These are phyloP conservation scores for Oxystoma pomonae DNA, from an alignment of 2,888 invertebrate species.

Conservation along the genomic window DNA sequence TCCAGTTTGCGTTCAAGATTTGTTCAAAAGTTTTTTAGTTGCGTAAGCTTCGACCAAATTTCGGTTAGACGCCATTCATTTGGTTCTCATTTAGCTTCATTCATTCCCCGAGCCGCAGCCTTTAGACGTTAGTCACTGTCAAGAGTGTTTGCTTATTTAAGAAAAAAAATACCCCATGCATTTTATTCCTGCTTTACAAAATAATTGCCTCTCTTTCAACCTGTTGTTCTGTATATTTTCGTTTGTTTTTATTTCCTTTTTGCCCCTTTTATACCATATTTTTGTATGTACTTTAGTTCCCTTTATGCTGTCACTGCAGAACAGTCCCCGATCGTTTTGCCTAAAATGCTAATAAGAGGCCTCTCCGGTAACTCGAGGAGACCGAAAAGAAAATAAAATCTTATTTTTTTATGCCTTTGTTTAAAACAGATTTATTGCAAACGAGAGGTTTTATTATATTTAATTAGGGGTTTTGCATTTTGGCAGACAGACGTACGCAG, in stretches of 20 bases:
- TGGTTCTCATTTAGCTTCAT: no score
- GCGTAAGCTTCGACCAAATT: no score
- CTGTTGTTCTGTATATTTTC: background rate
- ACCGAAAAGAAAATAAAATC: background rate
- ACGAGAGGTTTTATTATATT: background rate
- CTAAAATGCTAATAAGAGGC: background rate
- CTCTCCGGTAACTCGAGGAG: background rate
- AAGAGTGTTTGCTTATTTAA: no score
- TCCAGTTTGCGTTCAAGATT: no score
- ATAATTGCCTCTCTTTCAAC: background rate
- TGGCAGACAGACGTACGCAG: background rate
- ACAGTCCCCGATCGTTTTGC: background rate
- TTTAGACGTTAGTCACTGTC: no score
- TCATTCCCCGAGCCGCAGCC: no score
- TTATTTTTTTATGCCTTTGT: background rate
- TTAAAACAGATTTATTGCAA: background rate
- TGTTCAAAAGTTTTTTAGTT: no score
- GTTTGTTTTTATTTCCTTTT: background rate
- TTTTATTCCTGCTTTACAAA: no score
- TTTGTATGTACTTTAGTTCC: background rate
- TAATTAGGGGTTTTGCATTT: background rate
- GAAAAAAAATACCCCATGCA: no score
- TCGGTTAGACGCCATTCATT: no score
- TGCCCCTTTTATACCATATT: background rate
- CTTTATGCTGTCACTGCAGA: background rate